A percentile compares a stretch with the other conserved stretches of the same genome.
Conservation (phyloP, 2,113 vertebrate genomes). For the Pelecanoides urinatrix region DNA sequence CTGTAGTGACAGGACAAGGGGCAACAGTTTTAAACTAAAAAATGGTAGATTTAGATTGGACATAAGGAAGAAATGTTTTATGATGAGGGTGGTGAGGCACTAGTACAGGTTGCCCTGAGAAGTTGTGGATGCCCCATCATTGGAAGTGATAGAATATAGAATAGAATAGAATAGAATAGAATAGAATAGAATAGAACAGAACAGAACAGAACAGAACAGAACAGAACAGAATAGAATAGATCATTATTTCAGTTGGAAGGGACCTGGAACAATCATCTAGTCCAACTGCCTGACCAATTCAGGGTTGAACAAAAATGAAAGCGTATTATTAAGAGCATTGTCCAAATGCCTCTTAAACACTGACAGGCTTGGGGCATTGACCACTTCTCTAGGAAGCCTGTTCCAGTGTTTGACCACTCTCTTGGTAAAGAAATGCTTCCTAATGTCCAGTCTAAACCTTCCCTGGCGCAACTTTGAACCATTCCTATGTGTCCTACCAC, state of each 20-base stretch:
- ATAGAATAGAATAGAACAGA: neutral
- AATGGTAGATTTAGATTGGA: neutral
- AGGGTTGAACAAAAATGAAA: neutral
- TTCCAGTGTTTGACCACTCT: neutral
- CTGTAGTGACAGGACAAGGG: neutral
- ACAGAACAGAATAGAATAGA: neutral
- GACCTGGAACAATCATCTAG: neutral
- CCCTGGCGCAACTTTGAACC: neutral
- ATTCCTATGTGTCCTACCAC: rapidly evolving
- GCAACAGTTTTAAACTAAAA: neutral
- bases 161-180: neutral
- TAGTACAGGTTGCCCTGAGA: neutral
- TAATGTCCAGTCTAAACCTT: neutral
- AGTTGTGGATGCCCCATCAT: neutral
- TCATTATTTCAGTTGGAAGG: neutral
- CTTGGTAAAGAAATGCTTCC: neutral
- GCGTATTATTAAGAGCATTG: neutral
- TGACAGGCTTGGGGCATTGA: neutral
- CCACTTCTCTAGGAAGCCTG: neutral
- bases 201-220: neutral
- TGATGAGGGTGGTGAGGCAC: neutral
- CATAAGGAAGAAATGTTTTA: neutral
- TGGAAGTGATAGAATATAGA: neutral
- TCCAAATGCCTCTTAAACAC: neutral
- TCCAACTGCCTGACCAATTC: neutral